phyloP scores from a whole-genome alignment of 2,797 vertebrate species.

The Nyctalus aviator region DNA sequence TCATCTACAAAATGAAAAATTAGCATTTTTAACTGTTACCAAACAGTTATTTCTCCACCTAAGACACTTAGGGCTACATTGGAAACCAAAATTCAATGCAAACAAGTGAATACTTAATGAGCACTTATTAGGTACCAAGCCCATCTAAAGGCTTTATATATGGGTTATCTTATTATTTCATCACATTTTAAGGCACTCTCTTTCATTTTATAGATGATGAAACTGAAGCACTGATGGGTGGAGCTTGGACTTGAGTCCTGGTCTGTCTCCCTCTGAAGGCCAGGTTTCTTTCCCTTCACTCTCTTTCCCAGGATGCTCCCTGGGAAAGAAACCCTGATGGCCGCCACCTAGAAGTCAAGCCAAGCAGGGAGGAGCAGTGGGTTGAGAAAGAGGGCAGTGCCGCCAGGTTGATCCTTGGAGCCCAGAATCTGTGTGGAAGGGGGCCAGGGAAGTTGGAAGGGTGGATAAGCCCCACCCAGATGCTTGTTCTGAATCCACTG shows the following conservation, averaged over 20 bases:
- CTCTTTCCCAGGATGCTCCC: neutral
- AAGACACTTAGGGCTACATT: neutral
- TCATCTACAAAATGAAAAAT: neutral
- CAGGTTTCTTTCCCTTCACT: neutral
- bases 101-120: neutral
- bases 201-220: neutral
- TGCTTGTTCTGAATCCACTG: conserved; percentile 36
- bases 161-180: neutral
- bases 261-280: neutral
- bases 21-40: neutral
- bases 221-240: neutral
- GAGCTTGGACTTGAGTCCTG: neutral
- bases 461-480: conserved; percentile 50
- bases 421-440: conserved; percentile 37
- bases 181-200: neutral
- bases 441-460: conserved; percentile 47
- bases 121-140: no score
- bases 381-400: conserved; percentile 47
- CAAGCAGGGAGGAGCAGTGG: conserved; percentile 5
- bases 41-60: neutral
- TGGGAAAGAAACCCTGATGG: neutral
- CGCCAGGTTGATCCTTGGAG: conserved; percentile 40
- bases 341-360: conserved; percentile 36
- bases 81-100: conserved; percentile 4
- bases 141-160: neutral